A percentile compares a stretch with the other conserved stretches of the same genome.
phyloP scores from a whole-genome alignment of 64 coral and sea anemone species.

The Platygyra sinensis region DNA sequence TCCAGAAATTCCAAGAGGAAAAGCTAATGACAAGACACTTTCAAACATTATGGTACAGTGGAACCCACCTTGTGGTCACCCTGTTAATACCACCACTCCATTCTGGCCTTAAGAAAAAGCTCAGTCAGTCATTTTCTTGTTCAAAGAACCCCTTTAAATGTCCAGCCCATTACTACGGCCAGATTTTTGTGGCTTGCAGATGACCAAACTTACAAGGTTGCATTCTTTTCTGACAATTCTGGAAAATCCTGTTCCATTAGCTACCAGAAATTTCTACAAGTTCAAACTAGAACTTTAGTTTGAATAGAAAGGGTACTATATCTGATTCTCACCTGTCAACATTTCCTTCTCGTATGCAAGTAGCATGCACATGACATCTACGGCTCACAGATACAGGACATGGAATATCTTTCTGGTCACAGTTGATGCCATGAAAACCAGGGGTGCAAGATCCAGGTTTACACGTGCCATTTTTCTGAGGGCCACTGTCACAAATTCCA shows the following conservation, averaged over 20 bases:
- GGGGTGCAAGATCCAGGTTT: slow-evolving; percentile 62
- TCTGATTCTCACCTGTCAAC: slow-evolving; percentile 26
- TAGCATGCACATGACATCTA: slow-evolving; percentile 70
- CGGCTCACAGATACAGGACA: slow-evolving; percentile 39
- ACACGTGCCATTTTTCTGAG: slow-evolving; percentile 81
- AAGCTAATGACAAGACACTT: no score
- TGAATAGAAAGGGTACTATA: not conserved
- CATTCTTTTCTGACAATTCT: no score
- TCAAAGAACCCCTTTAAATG: no score
- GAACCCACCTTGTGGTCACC: not conserved
- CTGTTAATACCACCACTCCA: no score
- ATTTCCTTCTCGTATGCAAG: slow-evolving; percentile 42
- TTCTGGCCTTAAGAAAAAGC: no score
- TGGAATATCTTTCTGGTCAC: slow-evolving; percentile 46
- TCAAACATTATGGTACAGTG: not conserved
- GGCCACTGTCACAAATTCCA: slow-evolving; percentile 75
- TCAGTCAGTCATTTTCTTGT: no score
- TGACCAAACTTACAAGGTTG: no score
- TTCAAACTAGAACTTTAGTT: no score
- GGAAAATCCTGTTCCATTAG: no score
- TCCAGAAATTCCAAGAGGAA: not conserved
- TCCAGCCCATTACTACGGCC: no score
- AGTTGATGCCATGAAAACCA: slow-evolving; percentile 87
- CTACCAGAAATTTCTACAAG: no score
- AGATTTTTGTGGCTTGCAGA: no score